These are phyloP conservation scores for Nothocercus nigrocapillus DNA, from an alignment of 2,113 vertebrate genomes.

Conservation along the genomic window DNA sequence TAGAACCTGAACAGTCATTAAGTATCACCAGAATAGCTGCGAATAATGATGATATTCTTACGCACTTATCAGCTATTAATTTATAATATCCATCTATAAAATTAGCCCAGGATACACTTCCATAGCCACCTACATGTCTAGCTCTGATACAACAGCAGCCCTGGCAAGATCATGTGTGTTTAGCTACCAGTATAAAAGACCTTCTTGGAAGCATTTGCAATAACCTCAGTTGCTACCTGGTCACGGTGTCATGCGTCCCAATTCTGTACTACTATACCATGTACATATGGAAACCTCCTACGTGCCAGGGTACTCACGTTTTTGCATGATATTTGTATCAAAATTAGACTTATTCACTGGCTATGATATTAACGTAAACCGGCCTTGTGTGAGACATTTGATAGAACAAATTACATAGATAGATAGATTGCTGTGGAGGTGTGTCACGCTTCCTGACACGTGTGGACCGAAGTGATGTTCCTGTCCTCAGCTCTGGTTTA, in stretches of 20 bases:
- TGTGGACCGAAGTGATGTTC: neutral
- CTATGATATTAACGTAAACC: neutral
- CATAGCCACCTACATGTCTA: neutral
- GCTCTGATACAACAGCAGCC: neutral
- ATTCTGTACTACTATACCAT: rapidly evolving
- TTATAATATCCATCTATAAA: neutral
- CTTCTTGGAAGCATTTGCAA: neutral
- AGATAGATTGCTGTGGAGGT: neutral
- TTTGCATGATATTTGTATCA: neutral
- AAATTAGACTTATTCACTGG: neutral
- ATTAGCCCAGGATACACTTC: neutral
- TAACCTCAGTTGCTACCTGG: neutral
- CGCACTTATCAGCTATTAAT: neutral
- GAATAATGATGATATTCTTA: neutral
- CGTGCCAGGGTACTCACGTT: neutral
- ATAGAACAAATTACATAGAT: neutral
- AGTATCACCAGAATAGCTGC: neutral
- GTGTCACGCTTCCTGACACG: conserved; percentile 8
- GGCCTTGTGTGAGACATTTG: neutral
- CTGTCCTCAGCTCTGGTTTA: neutral
- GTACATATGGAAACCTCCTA: neutral
- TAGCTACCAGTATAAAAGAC: neutral
- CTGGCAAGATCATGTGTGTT: neutral
- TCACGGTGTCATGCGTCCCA: neutral
- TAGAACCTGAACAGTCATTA: neutral